Evolutionary conservation across 1,140 invertebrate genomes (phyloP).

Genomic region (Anastrepha obliqua): DNA sequence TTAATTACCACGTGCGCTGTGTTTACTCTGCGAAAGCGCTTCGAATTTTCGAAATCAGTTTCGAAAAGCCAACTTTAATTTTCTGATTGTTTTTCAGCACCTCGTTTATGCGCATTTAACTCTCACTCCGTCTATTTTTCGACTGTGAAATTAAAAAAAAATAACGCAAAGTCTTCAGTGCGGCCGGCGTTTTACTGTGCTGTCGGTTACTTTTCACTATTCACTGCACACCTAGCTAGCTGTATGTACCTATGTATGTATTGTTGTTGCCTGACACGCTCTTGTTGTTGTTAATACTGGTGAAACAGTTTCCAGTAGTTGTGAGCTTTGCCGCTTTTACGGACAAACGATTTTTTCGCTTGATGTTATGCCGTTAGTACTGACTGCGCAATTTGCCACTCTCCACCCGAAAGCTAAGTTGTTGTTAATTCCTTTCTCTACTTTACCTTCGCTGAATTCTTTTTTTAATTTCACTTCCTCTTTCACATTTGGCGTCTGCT

Average conservation of each 20-base stretch:
- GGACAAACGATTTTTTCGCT: not conserved
- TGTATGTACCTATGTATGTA: not conserved
- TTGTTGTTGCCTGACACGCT: not conserved
- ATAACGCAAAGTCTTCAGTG: not conserved
- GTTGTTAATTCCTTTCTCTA: not conserved
- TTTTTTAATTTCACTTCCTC: constrained; percentile 37
- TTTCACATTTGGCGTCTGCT: constrained; percentile 10
- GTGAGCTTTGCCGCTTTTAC: not conserved
- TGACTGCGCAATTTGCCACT: constrained; percentile 35
- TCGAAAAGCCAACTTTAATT: not conserved
- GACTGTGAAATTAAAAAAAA: constrained; percentile 13
- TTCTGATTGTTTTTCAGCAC: not conserved
- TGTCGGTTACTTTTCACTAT: not conserved
- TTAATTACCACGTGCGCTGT: not conserved
- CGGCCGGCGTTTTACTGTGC: constrained; percentile 11
- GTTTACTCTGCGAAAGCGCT: not conserved
- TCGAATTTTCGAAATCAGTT: constrained; percentile 9
- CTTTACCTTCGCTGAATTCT: not conserved
- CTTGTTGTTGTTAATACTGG: constrained; percentile 3
- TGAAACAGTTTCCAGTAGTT: constrained; percentile 11
- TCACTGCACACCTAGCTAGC: not conserved
- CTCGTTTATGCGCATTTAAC: not conserved
- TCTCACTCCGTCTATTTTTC: not conserved
- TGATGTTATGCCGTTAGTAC: not conserved
- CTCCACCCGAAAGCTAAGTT: not conserved